Percentiles rank a stretch among this genome's conserved stretches.
phyloP scores from a whole-genome alignment of 2,113 vertebrate genomes.

The Microcebus tavaratra region DNA sequence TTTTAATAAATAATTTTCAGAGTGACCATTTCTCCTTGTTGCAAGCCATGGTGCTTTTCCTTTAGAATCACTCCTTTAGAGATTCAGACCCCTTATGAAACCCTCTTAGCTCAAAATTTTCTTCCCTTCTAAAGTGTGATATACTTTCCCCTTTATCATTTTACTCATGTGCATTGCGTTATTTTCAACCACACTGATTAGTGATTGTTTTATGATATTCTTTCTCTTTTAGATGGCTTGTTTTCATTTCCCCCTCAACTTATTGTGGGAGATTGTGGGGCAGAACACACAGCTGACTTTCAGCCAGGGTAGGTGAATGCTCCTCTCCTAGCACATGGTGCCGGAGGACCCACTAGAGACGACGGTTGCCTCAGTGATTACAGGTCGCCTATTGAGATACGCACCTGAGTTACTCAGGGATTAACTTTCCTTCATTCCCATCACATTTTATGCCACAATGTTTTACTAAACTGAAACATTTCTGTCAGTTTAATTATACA shows the following conservation, averaged over 20 bases:
- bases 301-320: not conserved
- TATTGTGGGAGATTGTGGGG: not conserved
- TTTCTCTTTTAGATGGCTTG: not conserved
- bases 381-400: not conserved
- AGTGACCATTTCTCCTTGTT: not conserved
- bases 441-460: not conserved
- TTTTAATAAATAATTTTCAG: not conserved
- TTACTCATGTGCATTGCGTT: not conserved
- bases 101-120: not conserved
- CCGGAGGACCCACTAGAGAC: not conserved
- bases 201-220: not conserved
- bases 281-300: not conserved
- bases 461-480: not conserved
- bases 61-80: not conserved
- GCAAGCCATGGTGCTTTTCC: not conserved
- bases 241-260: not conserved
- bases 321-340: not conserved
- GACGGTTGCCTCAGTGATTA: not conserved
- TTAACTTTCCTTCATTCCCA: not conserved
- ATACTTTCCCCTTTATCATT: not conserved
- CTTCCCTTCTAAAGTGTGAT: not conserved
- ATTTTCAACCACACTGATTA: not conserved
- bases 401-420: accelerated
- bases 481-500: conserved; percentile 30
- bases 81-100: not conserved